Base-by-base conservation (phyloP, 30 jellyfish, hydroid and myxozoan species). In the Catostylus mosaicus region DNA sequence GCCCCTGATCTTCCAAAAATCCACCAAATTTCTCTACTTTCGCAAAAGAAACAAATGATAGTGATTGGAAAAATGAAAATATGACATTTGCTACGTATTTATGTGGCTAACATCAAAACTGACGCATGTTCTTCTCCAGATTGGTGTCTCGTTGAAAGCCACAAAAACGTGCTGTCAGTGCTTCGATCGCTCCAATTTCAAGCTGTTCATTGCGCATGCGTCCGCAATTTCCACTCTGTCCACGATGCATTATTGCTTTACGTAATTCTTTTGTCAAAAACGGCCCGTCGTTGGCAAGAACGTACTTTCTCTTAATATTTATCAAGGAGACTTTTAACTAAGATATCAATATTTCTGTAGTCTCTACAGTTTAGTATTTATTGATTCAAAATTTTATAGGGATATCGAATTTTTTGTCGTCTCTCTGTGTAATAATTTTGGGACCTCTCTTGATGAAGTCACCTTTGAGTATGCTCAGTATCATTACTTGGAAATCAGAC, bases 211-310 rank as follows among this genome's bases (percentile, higher is more conserved):
- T n/a, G n/a, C n/a, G n/a, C n/a, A n/a, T n/a, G n/a, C n/a, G n/a
- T n/a, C n/a, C n/a, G n/a, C n/a, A n/a, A n/a, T n/a, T n/a, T n/a
- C n/a, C n/a, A n/a, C n/a, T n/a, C n/a, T n/a, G n/a, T n/a, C n/a
- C n/a, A n/a, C 8, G 40, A 14, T 43, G 26, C 37, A 59, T 59
- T 1, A 16, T 59, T 4, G 71, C 88, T 57, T 77, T 54, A 6
- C 78, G 77, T 26, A 77, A 34, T 54, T 36, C 88, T 77, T 77
- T 77, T 12, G 88, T 35, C 88, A 77, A 23, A 52, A 77, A 77
- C 9, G 88, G 77, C 67, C 88, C 88, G 16, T 77, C 67, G 47
- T 77, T 77, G 7, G 88, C 88, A 54, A 78, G 78, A 16, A 77
- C 46, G 50, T 35, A 54, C 31, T 56, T 77, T 57, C 57, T 57